Evolutionary conservation across 2,113 vertebrate species (phyloP).

Genomic region (Corydoras maculifer): DNA sequence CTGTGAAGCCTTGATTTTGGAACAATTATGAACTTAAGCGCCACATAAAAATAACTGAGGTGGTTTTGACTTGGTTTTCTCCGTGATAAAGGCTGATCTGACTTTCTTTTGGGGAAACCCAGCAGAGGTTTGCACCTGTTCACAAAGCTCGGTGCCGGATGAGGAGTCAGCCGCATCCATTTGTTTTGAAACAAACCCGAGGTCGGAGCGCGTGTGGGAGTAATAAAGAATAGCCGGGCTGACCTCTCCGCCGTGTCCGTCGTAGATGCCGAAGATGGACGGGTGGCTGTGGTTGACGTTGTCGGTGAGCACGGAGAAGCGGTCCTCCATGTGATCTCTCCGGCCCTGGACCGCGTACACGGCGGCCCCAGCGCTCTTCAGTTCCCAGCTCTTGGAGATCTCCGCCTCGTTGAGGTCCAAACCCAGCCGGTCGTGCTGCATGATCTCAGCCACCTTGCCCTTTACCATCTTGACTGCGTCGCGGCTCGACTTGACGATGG

Average conservation of each 20-base stretch:
- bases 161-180: too few relatives aligned
- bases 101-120: too few relatives aligned
- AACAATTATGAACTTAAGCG: too few relatives aligned
- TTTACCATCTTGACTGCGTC: slow-evolving; percentile 97
- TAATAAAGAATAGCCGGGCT: slow-evolving; percentile 14
- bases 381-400: slow-evolving; percentile 96
- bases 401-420: slow-evolving; percentile 87
- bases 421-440: slow-evolving; percentile 89
- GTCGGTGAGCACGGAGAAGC: slow-evolving; percentile 88
- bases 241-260: slow-evolving; percentile 97
- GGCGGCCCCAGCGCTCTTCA: slow-evolving; percentile 88
- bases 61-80: too few relatives aligned
- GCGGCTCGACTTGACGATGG: slow-evolving; percentile 94
- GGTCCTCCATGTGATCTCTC: slow-evolving; percentile 96
- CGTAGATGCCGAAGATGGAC: slow-evolving; percentile 94
- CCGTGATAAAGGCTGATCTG: too few relatives aligned
- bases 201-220: too few relatives aligned
- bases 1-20: too few relatives aligned
- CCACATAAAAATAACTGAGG: too few relatives aligned
- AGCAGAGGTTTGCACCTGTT: too few relatives aligned
- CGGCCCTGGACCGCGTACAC: slow-evolving; percentile 97
- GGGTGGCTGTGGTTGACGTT: slow-evolving; percentile 89
- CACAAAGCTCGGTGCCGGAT: too few relatives aligned
- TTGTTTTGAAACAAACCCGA: too few relatives aligned
- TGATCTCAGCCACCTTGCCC: slow-evolving; percentile 96